A percentile compares a stretch with the other conserved stretches of the same genome.
Conservation (phyloP, 2,888 invertebrate genomes). For the Heliconius hortense region DNA sequence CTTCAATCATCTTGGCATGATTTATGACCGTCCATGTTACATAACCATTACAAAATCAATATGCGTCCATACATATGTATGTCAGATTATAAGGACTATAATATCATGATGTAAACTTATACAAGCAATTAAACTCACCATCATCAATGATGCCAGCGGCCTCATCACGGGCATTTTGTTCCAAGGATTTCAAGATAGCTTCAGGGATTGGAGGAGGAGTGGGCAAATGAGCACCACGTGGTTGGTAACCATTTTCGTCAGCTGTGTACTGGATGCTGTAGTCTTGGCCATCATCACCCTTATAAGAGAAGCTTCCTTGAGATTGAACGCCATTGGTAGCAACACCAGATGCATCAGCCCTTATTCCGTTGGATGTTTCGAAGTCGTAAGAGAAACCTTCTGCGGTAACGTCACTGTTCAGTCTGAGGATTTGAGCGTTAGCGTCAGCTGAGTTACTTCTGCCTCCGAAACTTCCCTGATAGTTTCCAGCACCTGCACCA, state of each 20-base stretch:
- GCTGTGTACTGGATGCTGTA: constrained; percentile 78
- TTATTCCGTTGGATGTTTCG: constrained; percentile 77
- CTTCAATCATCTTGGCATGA: constrained; percentile 14
- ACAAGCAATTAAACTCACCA: constrained; percentile 13
- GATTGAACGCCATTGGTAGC: constrained; percentile 77
- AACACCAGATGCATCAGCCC: constrained; percentile 73
- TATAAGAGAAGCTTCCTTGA: constrained; percentile 76
- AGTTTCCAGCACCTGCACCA: constrained; percentile 45
- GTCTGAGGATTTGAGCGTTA: constrained; percentile 67
- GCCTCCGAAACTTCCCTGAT: constrained; percentile 49
- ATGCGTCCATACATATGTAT: constrained; percentile 13
- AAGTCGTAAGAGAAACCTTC: constrained; percentile 76
- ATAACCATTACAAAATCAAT: constrained; percentile 23
- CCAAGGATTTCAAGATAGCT: constrained; percentile 73
- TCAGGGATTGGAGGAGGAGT: constrained; percentile 78
- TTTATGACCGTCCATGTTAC: constrained; percentile 18
- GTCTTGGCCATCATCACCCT: constrained; percentile 77
- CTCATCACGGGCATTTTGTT: constrained; percentile 77
- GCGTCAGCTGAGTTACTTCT: constrained; percentile 63
- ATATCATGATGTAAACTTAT: constrained; percentile 1
- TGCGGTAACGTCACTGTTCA: constrained; percentile 73
- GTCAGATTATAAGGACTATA: constrained; percentile 7
- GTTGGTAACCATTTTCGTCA: constrained; percentile 76
- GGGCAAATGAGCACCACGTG: constrained; percentile 74
- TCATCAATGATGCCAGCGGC: constrained; percentile 70